Conservation (phyloP, 2,888 invertebrate genomes). For the Zaprionus bogoriensis region DNA sequence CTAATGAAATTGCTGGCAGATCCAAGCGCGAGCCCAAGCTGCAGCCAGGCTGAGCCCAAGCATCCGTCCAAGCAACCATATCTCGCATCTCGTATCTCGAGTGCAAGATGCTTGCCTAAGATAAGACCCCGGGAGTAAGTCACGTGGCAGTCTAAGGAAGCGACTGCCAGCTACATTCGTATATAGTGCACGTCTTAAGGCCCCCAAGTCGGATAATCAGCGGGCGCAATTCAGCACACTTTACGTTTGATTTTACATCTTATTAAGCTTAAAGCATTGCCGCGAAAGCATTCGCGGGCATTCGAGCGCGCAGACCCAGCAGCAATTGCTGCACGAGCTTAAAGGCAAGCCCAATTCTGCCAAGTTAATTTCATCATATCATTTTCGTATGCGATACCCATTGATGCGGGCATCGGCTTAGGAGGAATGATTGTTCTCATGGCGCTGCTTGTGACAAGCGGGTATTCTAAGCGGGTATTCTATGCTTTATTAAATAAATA, state of each 20-base stretch:
- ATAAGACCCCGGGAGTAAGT: neutral
- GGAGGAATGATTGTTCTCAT: no score
- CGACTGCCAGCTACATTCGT: neutral
- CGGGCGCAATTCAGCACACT: neutral
- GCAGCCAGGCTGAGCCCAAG: no score
- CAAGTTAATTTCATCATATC: neutral
- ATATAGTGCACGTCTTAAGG: neutral
- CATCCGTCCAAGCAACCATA: no score
- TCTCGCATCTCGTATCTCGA: no score
- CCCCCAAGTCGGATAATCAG: neutral
- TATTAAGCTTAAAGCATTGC: neutral
- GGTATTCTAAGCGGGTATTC: no score
- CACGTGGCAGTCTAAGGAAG: neutral
- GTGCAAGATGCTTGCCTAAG: no score
- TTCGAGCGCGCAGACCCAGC: neutral
- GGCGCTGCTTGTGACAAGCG: no score
- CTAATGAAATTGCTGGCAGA: slow-evolving; percentile 17
- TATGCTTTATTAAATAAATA: no score
- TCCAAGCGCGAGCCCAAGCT: no score
- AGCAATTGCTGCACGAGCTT: neutral
- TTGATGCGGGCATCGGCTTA: no score
- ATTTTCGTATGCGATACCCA: neutral
- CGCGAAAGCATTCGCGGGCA: no score
- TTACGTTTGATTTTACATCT: neutral
- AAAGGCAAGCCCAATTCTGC: neutral